phyloP scores from a whole-genome alignment of 2,888 invertebrate genomes.

The Terebella lapidaria region DNA sequence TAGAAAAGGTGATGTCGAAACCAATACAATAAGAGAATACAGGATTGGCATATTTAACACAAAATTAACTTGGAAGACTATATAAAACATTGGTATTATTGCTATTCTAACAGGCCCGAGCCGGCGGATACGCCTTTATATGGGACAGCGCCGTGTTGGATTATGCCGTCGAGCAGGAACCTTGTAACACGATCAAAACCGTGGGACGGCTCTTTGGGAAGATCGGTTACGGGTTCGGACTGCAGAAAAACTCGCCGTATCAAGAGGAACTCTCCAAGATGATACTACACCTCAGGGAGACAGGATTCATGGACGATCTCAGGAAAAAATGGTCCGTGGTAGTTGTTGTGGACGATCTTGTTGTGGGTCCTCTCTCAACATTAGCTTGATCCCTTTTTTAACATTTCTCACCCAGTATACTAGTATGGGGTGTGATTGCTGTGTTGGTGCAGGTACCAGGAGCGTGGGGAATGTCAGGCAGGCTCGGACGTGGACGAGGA shows the following conservation, averaged over 20 bases:
- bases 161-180: slow-evolving; percentile 9
- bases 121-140: slow-evolving; percentile 14
- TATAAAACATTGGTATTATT: too few relatives aligned
- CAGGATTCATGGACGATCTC: slow-evolving; percentile 15
- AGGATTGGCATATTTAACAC: too few relatives aligned
- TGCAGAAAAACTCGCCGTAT: slow-evolving; percentile 19
- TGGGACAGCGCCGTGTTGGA: slow-evolving; percentile 16
- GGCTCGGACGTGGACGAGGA: background rate
- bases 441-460: slow-evolving; percentile 10
- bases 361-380: too few relatives aligned
- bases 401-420: background rate
- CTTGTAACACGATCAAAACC: slow-evolving; percentile 13
- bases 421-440: too few relatives aligned
- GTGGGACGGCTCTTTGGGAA: slow-evolving; percentile 16
- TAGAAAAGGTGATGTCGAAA: slow-evolving; percentile 10
- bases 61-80: too few relatives aligned
- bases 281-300: slow-evolving; percentile 17
- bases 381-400: background rate
- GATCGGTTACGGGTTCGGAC: slow-evolving; percentile 18
- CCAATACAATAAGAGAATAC: too few relatives aligned
- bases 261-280: slow-evolving; percentile 10
- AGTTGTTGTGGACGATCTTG: too few relatives aligned
- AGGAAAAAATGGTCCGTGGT: slow-evolving; percentile 14
- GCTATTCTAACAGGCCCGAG: slow-evolving; percentile 7
- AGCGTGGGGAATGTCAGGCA: slow-evolving; percentile 5